Evolutionary conservation across 30 jellyfish, hydroid and myxozoan species (phyloP), one percentile per base, ranked within the genome.

Genomic region (Nemopilema nomurai): DNA sequence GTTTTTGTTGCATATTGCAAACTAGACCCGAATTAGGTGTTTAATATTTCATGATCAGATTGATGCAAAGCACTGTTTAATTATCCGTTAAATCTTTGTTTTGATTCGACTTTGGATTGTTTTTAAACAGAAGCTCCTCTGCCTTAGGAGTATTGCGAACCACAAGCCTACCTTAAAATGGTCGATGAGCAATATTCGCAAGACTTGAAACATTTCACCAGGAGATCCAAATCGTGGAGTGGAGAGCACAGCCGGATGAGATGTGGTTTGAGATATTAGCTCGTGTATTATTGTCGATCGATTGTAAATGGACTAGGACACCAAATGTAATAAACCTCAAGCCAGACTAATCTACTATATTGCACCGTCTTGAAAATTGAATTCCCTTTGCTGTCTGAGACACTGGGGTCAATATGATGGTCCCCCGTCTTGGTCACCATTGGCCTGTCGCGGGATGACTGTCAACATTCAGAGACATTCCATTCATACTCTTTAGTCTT

Each of bases 141-240:
- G 67, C 66, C 78, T 23, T 49, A 94, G 99, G 96, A 76, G 33
- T 41, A 83, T 51, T 94, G 99, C 66, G 95, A 86, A 30, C 99
- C 99, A 4, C 91, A 76, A 33, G 79, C 67, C 24, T 94, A 94
- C 74, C 92, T 83, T 20, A 85, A 75, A 31, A 94, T 94, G 99
- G 79, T 41, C 0, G 99, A 94, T 62, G 92, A 96, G 4, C 49
- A 89, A 8, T 84, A 79, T 50, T 66, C 93, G 16, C 96, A 89
- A 30, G 91, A 89, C 18, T 67, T 94, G 71, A 88, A 83, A 31
- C 89, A 76, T 80, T 94, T 94, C 67, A 81, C 95, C 69, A 94
- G 89, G 76, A 72, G 97, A 62, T 94, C 99, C 20, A 94, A 94
- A 53, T 94, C 99, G 7, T 94, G 99, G 98, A 94, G 94, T 50